Evolutionary conservation across 2,113 vertebrate genomes (phyloP).

Genomic region (Dipodomys spectabilis): DNA sequence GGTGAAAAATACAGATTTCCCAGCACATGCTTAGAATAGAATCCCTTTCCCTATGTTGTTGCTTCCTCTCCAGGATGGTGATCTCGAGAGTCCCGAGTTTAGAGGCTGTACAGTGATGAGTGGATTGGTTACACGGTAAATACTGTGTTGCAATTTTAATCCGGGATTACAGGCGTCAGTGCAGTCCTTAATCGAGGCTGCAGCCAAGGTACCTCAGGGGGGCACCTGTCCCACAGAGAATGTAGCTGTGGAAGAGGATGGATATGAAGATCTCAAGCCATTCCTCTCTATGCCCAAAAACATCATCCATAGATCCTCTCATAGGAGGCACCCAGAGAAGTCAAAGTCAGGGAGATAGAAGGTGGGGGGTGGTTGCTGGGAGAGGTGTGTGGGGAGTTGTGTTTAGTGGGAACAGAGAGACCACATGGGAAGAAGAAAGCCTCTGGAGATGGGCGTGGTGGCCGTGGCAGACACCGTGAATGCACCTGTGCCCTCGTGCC

Average conservation of each 20-base stretch:
- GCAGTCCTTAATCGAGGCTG: not conserved
- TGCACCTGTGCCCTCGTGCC: no score
- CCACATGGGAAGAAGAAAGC: not conserved
- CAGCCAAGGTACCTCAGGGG: not conserved
- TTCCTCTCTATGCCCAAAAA: conserved; percentile 9
- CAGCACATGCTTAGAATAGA: conserved; percentile 25
- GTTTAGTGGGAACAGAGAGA: not conserved
- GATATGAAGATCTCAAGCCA: not conserved
- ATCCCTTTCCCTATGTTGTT: not conserved
- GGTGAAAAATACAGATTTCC: conserved; percentile 14
- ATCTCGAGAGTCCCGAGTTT: not conserved
- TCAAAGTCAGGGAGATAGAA: not conserved
- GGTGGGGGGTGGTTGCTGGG: not conserved
- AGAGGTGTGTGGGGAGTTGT: not conserved
- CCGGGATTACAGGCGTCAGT: not conserved
- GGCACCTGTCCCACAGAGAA: not conserved
- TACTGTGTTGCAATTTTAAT: not conserved
- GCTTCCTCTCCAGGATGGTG: conserved; percentile 40
- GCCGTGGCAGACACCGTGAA: not conserved
- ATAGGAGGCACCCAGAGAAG: not conserved
- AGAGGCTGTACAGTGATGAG: not conserved
- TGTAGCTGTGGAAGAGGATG: conserved; percentile 37
- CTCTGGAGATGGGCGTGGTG: not conserved
- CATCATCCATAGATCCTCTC: not conserved
- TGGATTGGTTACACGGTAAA: conserved; percentile 1